These are phyloP conservation scores for Metopolophium dirhodum DNA, from an alignment of 1,140 invertebrate genomes.

Conservation along the genomic window DNA sequence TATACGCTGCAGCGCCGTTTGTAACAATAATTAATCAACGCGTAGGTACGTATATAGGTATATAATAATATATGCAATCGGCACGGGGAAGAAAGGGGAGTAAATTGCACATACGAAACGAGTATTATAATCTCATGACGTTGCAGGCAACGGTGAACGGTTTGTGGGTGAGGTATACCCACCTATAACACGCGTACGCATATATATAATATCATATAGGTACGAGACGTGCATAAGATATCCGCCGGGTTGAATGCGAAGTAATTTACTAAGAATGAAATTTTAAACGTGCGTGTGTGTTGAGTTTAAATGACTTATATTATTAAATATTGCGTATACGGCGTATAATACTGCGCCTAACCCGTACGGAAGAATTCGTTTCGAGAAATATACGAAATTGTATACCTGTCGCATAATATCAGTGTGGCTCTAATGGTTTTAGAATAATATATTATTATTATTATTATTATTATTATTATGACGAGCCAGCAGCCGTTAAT, in stretches of 20 bases:
- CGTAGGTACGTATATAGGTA: no score
- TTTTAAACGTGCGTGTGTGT: neutral
- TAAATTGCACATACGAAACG: slow-evolving; percentile 2
- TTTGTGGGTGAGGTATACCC: no score
- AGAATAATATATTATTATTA: neutral
- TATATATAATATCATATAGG: neutral
- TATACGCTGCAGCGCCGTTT: no score
- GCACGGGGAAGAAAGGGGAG: neutral
- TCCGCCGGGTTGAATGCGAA: neutral
- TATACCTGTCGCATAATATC: neutral
- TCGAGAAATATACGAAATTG: neutral
- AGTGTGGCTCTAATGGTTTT: neutral
- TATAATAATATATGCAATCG: neutral
- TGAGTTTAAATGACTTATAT: neutral
- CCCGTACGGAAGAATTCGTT: neutral
- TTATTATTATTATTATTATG: neutral
- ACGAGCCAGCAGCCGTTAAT: neutral
- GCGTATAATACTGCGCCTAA: neutral
- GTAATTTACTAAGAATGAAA: slow-evolving; percentile 8
- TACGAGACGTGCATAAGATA: neutral
- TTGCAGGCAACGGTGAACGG: neutral
- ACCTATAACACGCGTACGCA: no score
- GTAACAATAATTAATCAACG: no score
- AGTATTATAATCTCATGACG: neutral
- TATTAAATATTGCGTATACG: neutral